Percentiles rank a stretch among this genome's conserved stretches.
Conservation (phyloP, 1,140 invertebrate species). For the Macrobrachium rosenbergii region DNA sequence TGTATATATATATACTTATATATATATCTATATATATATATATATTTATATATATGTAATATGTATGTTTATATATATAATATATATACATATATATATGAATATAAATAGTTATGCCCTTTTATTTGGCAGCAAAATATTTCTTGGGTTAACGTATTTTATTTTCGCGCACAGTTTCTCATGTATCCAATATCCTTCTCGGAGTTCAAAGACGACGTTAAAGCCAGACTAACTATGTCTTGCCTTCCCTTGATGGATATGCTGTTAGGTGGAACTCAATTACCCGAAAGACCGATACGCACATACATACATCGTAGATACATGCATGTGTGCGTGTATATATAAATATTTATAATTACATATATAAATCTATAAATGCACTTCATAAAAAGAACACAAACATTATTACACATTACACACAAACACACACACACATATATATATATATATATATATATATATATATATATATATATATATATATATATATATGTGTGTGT, state of each 20-base stretch:
- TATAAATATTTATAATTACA: background rate
- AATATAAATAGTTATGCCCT: background rate
- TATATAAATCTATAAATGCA: background rate
- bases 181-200: too few relatives aligned
- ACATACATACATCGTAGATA: background rate
- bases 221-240: too few relatives aligned
- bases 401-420: too few relatives aligned
- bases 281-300: too few relatives aligned
- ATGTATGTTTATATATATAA: background rate
- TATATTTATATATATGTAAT: constrained; percentile 9
- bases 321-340: background rate
- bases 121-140: too few relatives aligned
- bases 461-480: constrained; percentile 14
- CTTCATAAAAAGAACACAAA: too few relatives aligned
- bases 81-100: constrained; percentile 13
- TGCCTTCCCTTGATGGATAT: too few relatives aligned
- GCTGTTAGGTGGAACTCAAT: too few relatives aligned
- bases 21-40: constrained; percentile 8
- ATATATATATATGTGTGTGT: constrained; percentile 17
- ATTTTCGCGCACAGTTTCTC: too few relatives aligned
- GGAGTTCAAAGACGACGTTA: too few relatives aligned
- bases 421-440: too few relatives aligned
- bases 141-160: too few relatives aligned
- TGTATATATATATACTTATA: constrained; percentile 1
- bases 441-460: constrained; percentile 7